Conservation (phyloP, 2,888 invertebrate species). For the Diloba caeruleocephala region DNA sequence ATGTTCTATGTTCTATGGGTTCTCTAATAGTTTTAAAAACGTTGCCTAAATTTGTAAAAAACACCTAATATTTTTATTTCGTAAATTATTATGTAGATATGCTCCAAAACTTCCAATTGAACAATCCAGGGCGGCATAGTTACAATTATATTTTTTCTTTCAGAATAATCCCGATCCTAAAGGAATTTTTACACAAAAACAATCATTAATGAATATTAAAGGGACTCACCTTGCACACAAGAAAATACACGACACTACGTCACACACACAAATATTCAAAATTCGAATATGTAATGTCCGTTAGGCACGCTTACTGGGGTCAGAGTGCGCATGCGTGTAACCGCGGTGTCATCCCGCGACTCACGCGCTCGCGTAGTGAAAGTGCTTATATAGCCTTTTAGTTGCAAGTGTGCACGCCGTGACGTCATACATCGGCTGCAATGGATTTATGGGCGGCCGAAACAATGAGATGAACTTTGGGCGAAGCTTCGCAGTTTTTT, state of each 20-base stretch:
- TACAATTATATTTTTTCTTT: neutral
- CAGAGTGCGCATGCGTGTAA: constrained; percentile 81
- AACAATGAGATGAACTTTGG: constrained; percentile 63
- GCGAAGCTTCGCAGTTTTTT: constrained; percentile 45
- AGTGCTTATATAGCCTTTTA: constrained; percentile 86
- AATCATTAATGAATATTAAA: constrained; percentile 2
- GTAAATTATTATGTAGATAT: too few relatives aligned
- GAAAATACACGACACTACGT: constrained; percentile 76
- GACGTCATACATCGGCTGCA: constrained; percentile 69
- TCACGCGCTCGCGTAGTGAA: constrained; percentile 80
- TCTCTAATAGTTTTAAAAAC: too few relatives aligned
- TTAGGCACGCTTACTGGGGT: constrained; percentile 72
- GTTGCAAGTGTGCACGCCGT: constrained; percentile 69
- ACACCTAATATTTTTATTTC: too few relatives aligned
- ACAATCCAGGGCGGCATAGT: too few relatives aligned
- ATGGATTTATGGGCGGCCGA: constrained; percentile 57
- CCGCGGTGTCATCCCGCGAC: constrained; percentile 77
- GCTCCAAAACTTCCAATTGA: too few relatives aligned
- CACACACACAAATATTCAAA: constrained; percentile 70
- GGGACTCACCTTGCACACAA: constrained; percentile 78
- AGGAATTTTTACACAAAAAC: neutral
- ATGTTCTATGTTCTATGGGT: too few relatives aligned
- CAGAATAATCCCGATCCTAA: neutral
- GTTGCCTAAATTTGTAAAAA: neutral
- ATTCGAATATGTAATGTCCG: constrained; percentile 53